Conservation (phyloP, 2,797 vertebrate species). For the Natrix natrix region DNA sequence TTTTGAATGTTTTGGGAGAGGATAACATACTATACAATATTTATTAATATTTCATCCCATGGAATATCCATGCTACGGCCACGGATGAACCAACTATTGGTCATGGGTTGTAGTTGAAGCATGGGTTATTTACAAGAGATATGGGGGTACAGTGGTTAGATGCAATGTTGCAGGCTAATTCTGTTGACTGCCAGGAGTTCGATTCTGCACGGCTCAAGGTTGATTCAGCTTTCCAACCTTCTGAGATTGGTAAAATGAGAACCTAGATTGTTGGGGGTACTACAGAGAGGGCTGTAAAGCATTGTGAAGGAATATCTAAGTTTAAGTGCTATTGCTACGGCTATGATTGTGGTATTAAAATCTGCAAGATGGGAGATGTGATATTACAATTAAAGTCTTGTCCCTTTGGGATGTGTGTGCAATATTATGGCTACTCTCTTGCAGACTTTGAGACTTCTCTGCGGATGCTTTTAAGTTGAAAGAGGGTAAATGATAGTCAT, state of each 20-base stretch:
- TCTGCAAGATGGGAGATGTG: not conserved
- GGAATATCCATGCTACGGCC: not conserved
- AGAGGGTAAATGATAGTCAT: not conserved
- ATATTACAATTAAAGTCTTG: not conserved
- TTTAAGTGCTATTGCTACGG: too few species aligned
- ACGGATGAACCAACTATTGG: not conserved
- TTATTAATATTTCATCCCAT: not conserved
- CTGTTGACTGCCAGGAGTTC: too few species aligned
- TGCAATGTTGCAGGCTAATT: too few species aligned
- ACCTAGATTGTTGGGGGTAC: too few species aligned
- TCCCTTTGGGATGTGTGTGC: not conserved
- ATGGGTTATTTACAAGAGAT: not conserved
- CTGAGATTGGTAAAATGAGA: too few species aligned
- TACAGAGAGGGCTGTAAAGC: too few species aligned
- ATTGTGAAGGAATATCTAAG: too few species aligned
- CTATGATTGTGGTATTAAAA: not conserved
- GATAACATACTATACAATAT: not conserved
- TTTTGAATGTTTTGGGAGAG: not conserved
- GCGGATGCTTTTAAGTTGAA: not conserved
- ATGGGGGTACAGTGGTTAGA: too few species aligned
- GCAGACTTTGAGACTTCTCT: not conserved
- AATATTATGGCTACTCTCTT: not conserved
- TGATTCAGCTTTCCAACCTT: too few species aligned
- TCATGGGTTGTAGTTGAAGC: too few species aligned
- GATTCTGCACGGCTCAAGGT: too few species aligned